Conservation (phyloP, 2,888 invertebrate genomes). For the Leptarthrus brevirostris region DNA sequence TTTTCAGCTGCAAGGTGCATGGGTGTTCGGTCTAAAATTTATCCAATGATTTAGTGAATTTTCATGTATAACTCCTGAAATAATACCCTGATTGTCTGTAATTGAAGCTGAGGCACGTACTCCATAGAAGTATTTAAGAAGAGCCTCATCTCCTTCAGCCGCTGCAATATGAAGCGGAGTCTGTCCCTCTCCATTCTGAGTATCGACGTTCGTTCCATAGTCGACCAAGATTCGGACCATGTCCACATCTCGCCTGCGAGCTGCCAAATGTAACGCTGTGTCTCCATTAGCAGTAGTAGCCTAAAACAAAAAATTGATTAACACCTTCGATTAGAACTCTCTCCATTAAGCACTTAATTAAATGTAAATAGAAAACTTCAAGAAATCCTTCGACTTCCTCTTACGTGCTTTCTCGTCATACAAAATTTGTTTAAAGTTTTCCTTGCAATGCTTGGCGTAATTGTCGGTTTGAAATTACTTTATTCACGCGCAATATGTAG, state of each 20-base stretch:
- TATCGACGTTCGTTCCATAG: conserved; percentile 91
- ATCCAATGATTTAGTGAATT: background rate
- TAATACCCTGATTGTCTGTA: conserved; percentile 87
- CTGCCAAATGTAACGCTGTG: conserved; percentile 94
- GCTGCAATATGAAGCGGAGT: conserved; percentile 96
- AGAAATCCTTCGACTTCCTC: background rate
- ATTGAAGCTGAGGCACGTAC: conserved; percentile 95
- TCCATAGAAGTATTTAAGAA: conserved; percentile 95
- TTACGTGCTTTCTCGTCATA: background rate
- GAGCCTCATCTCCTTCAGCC: conserved; percentile 92
- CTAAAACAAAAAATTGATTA: conserved; percentile 61
- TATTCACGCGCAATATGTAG: background rate
- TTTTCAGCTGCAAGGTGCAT: conserved; percentile 98
- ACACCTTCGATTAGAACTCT: background rate
- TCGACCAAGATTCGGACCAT: conserved; percentile 93
- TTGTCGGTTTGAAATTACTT: background rate
- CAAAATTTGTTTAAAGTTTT: background rate
- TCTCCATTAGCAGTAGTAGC: conserved; percentile 89
- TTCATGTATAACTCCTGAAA: background rate
- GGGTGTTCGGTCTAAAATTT: conserved; percentile 85
- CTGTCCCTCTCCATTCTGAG: conserved; percentile 93
- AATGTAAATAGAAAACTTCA: background rate
- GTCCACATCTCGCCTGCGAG: conserved; percentile 91
- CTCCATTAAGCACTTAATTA: background rate
- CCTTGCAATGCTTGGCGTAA: background rate